A percentile compares a stretch with the other conserved stretches of the same genome.
Conservation (phyloP, 2,888 invertebrate genomes). For the Monopis laevigella region DNA sequence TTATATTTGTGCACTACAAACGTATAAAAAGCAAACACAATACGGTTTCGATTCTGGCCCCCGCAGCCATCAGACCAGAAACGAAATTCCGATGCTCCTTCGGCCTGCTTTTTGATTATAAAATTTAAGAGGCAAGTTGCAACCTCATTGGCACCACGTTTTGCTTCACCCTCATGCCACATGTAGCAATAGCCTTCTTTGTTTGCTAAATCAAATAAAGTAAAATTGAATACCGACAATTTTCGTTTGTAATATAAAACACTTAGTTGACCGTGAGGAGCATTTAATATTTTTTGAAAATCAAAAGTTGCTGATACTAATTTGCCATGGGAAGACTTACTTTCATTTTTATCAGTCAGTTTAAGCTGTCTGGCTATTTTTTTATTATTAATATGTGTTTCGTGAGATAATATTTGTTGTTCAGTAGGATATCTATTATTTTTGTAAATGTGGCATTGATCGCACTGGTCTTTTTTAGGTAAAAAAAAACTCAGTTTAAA, state of each 20-base stretch:
- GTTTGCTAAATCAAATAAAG: constrained; percentile 17
- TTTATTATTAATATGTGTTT: constrained; percentile 10
- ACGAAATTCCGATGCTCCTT: constrained; percentile 20
- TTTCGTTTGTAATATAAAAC: constrained; percentile 21
- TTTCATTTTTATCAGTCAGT: constrained; percentile 15
- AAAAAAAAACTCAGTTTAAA: constrained; percentile 16
- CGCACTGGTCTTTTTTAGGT: constrained; percentile 17
- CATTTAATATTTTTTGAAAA: constrained; percentile 19
- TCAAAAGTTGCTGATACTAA: constrained; percentile 18
- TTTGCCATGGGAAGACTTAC: constrained; percentile 11
- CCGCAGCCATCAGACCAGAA: constrained; percentile 26
- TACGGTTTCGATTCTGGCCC: constrained; percentile 25
- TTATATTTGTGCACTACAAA: constrained; percentile 19
- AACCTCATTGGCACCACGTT: constrained; percentile 21
- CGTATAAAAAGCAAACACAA: constrained; percentile 22
- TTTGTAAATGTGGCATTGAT: constrained; percentile 15
- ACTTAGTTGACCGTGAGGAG: constrained; percentile 18
- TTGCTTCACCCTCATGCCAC: constrained; percentile 21
- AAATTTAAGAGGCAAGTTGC: constrained; percentile 18
- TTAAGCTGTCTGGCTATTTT: constrained; percentile 13
- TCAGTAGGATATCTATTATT: constrained; percentile 11
- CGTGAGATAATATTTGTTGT: constrained; percentile 6
- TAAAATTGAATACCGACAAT: constrained; percentile 18
- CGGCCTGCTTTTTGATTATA: constrained; percentile 14
- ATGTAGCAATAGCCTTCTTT: constrained; percentile 19